Conservation (phyloP, 2,113 vertebrate genomes). For the Amphiprion ocellaris region DNA sequence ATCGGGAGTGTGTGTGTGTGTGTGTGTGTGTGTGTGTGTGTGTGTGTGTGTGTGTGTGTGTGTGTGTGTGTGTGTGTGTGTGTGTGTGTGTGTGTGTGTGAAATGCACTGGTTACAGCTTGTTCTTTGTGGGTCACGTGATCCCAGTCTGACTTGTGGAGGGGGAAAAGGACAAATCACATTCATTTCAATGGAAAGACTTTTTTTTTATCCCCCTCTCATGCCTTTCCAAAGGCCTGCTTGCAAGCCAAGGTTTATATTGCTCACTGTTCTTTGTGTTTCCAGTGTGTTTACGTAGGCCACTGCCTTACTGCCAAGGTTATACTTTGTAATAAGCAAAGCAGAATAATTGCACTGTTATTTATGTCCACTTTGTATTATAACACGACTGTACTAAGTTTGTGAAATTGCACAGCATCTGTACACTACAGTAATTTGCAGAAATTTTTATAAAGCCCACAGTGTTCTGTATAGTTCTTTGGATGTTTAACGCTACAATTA, state of each 20-base stretch:
- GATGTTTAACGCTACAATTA: constrained; percentile 1
- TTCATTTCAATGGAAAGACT: constrained; percentile 17
- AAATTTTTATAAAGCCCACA: background rate
- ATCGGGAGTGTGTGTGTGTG: background rate
- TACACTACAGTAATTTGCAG: constrained; percentile 16
- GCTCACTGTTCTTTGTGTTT: constrained; percentile 35
- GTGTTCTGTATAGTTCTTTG: constrained; percentile 20
- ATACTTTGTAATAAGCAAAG: constrained; percentile 52
- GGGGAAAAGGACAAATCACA: constrained; percentile 18
- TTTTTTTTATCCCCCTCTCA: background rate
- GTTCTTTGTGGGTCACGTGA: constrained; percentile 54
- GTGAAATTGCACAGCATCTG: constrained; percentile 41
- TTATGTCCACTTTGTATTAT: constrained; percentile 63
- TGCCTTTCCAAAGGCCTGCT: constrained; percentile 27
- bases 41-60: background rate
- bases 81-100: background rate
- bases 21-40: background rate
- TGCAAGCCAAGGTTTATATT: constrained; percentile 32
- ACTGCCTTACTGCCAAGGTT: constrained; percentile 50
- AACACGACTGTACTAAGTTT: constrained; percentile 18
- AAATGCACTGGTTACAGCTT: constrained; percentile 34
- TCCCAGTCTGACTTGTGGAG: constrained; percentile 28
- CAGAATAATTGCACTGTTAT: constrained; percentile 68
- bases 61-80: too few species aligned
- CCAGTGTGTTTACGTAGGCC: constrained; percentile 38